phyloP scores from a whole-genome alignment of 2,888 invertebrate genomes.

The Rambutsinella grinnellia region DNA sequence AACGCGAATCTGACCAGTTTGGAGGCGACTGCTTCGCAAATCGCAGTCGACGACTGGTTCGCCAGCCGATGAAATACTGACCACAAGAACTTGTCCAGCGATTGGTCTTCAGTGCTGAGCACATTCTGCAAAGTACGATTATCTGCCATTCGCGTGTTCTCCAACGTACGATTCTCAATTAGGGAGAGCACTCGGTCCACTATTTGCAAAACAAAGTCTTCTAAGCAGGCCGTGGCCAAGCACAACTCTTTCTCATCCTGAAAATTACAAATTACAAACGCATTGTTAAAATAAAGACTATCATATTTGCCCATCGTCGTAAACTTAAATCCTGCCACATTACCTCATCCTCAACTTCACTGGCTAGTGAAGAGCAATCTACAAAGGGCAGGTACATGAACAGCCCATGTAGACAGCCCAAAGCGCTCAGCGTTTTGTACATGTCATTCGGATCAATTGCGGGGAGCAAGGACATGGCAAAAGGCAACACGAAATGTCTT shows the following conservation, averaged over 20 bases:
- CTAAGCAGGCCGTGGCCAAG: constrained; percentile 86
- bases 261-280: neutral
- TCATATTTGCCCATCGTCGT: neutral
- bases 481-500: constrained; percentile 83
- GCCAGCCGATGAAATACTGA: constrained; percentile 73
- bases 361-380: constrained; percentile 84
- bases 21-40: constrained; percentile 75
- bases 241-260: constrained; percentile 79
- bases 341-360: constrained; percentile 78
- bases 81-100: constrained; percentile 70
- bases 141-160: constrained; percentile 75
- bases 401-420: constrained; percentile 84
- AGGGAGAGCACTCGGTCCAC: constrained; percentile 82
- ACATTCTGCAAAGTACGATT: constrained; percentile 57
- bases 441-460: constrained; percentile 76
- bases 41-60: constrained; percentile 61
- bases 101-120: constrained; percentile 77
- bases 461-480: constrained; percentile 84
- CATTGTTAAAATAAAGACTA: neutral
- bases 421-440: constrained; percentile 78
- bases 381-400: constrained; percentile 84
- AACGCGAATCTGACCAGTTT: constrained; percentile 83
- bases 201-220: constrained; percentile 89
- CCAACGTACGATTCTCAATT: constrained; percentile 79
- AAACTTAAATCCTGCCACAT: neutral